A percentile compares a stretch with the other conserved stretches of the same genome.
Conservation (phyloP, 2,888 invertebrate species). For the Agrochola macilenta region DNA sequence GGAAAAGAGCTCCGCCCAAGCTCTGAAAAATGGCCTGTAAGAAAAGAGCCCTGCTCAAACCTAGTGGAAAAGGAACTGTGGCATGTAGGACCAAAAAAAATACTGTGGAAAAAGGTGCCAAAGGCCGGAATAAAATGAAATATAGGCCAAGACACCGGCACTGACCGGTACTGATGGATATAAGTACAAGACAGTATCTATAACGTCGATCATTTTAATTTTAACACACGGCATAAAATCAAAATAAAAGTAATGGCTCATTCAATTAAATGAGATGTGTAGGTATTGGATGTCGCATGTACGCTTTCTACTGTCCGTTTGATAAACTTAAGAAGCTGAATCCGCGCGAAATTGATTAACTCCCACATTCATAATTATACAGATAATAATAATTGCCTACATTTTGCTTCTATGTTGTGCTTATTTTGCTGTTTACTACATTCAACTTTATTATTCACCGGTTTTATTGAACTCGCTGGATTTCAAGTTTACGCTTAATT, state of each 20-base stretch:
- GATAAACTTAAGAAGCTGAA: constrained; percentile 40
- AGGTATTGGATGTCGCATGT: constrained; percentile 37
- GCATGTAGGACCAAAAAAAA: background rate
- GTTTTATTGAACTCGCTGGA: constrained; percentile 21
- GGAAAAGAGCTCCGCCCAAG: background rate
- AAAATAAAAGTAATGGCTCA: constrained; percentile 18
- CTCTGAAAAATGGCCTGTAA: background rate
- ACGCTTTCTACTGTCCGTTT: constrained; percentile 58
- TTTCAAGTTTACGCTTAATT: constrained; percentile 19
- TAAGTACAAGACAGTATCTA: background rate
- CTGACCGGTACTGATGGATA: background rate
- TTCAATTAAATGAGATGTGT: constrained; percentile 37
- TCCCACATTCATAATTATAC: constrained; percentile 54
- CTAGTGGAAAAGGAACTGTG: background rate
- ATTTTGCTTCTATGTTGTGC: constrained; percentile 20
- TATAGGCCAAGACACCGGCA: background rate
- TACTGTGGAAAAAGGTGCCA: background rate
- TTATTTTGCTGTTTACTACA: constrained; percentile 22
- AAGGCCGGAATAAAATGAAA: background rate
- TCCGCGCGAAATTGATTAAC: constrained; percentile 65
- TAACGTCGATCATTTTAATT: background rate
- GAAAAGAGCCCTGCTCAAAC: background rate
- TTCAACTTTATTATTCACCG: constrained; percentile 16
- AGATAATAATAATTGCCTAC: constrained; percentile 45
- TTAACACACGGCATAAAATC: background rate